Percentiles rank a stretch among this genome's conserved stretches.
Evolutionary conservation across 2,888 invertebrate species (phyloP).

Genomic region (Sarcophaga subvicina): DNA sequence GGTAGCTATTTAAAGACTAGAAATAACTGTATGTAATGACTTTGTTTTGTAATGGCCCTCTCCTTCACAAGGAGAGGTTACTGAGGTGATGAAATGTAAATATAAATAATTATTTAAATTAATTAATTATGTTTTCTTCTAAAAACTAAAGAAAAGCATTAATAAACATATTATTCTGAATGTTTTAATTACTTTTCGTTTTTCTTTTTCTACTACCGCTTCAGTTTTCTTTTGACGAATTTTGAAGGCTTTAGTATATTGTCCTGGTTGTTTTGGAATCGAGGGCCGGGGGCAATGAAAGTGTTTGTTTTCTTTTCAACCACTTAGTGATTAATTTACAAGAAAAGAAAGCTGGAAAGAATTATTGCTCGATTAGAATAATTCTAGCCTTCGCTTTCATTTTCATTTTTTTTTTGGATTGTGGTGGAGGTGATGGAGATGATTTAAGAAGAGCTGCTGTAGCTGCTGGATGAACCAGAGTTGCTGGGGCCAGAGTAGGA

Average conservation of each 20-base stretch:
- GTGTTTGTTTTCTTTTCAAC: slow-evolving; percentile 53
- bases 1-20: slow-evolving; percentile 52
- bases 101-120: slow-evolving; percentile 51
- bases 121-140: slow-evolving; percentile 31
- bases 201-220: neutral
- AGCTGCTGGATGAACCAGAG: slow-evolving; percentile 74
- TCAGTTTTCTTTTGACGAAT: slow-evolving; percentile 4
- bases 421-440: neutral
- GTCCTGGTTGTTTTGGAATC: slow-evolving; percentile 42
- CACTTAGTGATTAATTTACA: slow-evolving; percentile 55
- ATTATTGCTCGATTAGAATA: slow-evolving; percentile 4
- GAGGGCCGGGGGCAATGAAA: slow-evolving; percentile 23
- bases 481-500: slow-evolving; percentile 83
- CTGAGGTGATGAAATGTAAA: slow-evolving; percentile 34
- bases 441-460: slow-evolving; percentile 74
- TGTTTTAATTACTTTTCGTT: slow-evolving; percentile 32
- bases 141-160: slow-evolving; percentile 51
- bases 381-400: slow-evolving; percentile 43
- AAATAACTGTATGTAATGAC: slow-evolving; percentile 56
- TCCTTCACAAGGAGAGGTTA: slow-evolving; percentile 34
- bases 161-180: slow-evolving; percentile 41
- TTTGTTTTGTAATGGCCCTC: slow-evolving; percentile 34
- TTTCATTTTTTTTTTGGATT: neutral
- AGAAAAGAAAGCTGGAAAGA: slow-evolving; percentile 46
- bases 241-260: slow-evolving; percentile 39